These are phyloP conservation scores for Apaloderma vittatum DNA, from an alignment of 2,113 vertebrate species.

Conservation along the genomic window DNA sequence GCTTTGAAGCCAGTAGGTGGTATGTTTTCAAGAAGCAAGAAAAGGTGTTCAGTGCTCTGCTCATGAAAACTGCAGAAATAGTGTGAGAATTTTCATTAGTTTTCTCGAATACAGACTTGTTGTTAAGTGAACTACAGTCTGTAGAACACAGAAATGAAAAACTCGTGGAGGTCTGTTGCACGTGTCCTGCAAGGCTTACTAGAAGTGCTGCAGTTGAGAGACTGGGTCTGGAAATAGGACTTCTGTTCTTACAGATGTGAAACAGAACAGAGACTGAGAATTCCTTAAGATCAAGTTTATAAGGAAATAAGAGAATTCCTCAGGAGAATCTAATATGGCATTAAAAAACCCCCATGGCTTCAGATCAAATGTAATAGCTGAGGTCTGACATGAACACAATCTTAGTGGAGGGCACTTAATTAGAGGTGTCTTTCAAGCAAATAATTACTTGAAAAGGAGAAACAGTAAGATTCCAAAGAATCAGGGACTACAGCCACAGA, in stretches of 20 bases:
- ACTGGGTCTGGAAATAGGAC: not conserved
- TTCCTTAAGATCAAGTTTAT: not conserved
- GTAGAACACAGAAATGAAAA: not conserved
- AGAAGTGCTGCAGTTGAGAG: not conserved
- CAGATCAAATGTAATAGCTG: not conserved
- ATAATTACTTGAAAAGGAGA: not conserved
- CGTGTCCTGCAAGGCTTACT: not conserved
- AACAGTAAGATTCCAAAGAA: not conserved
- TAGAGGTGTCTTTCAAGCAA: not conserved
- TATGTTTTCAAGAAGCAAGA: constrained; percentile 42
- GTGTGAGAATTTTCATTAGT: not conserved
- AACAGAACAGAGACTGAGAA: not conserved
- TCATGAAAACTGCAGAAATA: not conserved
- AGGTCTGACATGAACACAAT: not conserved
- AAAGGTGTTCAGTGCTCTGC: constrained; percentile 7
- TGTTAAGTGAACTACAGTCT: not conserved
- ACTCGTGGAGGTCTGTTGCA: not conserved
- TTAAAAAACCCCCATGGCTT: not conserved
- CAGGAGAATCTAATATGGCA: not conserved
- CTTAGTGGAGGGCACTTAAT: not conserved
- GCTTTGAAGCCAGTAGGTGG: constrained; percentile 58
- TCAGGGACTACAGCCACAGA: not conserved
- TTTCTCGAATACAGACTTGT: not conserved
- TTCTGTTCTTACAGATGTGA: not conserved
- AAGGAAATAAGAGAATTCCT: not conserved